Evolutionary conservation across 2,113 vertebrate genomes (phyloP).

Genomic region (Mohoua ochrocephala): DNA sequence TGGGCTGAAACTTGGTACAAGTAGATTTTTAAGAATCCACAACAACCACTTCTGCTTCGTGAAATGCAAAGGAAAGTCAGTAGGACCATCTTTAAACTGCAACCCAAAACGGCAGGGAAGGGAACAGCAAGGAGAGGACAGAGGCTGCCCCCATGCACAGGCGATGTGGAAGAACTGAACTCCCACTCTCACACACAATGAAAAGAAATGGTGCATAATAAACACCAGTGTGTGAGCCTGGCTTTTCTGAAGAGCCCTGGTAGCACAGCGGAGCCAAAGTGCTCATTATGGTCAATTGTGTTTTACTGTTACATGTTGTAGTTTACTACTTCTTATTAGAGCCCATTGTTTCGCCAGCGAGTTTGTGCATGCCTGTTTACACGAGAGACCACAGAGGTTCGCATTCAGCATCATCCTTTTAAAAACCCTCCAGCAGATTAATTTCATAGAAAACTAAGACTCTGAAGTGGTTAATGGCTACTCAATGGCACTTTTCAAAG

Average conservation of each 20-base stretch:
- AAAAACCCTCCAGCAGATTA: background rate
- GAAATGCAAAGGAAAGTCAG: background rate
- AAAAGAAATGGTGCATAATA: background rate
- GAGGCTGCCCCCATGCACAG: background rate
- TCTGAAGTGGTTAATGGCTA: background rate
- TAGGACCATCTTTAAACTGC: background rate
- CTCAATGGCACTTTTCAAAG: background rate
- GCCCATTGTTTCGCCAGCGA: background rate
- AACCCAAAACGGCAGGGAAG: background rate
- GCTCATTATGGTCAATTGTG: background rate
- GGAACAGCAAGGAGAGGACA: background rate
- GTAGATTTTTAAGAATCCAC: background rate
- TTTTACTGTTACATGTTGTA: background rate
- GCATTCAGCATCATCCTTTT: background rate
- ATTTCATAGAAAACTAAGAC: background rate
- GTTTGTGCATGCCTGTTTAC: background rate
- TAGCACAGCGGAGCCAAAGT: background rate
- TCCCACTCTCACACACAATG: background rate
- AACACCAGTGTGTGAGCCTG: background rate
- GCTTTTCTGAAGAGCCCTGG: background rate
- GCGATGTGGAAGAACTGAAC: rapidly evolving
- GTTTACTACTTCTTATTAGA: background rate
- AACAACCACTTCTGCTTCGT: background rate
- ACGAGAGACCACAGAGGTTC: background rate
- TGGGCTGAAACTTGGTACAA: background rate